Conservation (phyloP, 2,113 vertebrate genomes). For the Plecturocebus donacophilus region DNA sequence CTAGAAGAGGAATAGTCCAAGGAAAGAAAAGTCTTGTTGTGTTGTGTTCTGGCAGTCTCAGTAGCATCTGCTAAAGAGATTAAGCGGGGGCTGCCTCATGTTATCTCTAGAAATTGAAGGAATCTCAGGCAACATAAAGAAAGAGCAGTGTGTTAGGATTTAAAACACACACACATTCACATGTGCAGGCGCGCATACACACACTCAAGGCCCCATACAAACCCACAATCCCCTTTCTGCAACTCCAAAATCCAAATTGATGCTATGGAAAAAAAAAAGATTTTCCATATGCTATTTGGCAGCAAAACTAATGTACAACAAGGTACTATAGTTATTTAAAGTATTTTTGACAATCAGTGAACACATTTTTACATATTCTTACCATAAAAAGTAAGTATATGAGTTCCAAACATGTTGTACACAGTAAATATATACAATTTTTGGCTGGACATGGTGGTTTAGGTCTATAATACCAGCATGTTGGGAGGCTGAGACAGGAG, state of each 20-base stretch:
- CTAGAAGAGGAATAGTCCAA: not conserved
- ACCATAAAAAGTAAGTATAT: not conserved
- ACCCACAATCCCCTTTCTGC: not conserved
- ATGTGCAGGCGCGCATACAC: accelerated
- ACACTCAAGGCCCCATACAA: not conserved
- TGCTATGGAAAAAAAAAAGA: not conserved
- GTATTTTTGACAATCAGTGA: not conserved
- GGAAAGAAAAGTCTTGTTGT: not conserved
- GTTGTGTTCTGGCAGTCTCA: no score
- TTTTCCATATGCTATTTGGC: no score
- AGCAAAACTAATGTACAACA: not conserved
- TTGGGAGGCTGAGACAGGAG: not conserved
- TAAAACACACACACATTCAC: no score
- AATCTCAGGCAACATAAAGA: not conserved
- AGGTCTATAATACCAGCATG: not conserved
- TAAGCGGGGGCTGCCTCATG: accelerated
- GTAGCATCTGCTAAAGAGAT: not conserved
- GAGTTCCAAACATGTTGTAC: not conserved
- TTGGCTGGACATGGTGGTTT: no score
- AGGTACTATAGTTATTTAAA: no score
- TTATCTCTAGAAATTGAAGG: no score
- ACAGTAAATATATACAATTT: not conserved
- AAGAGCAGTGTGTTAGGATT: not conserved
- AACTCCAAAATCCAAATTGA: not conserved
- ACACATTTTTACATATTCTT: not conserved